A percentile compares a stretch with the other conserved stretches of the same genome.
These are phyloP conservation scores for Ceriagrion tenellum DNA, from an alignment of 2,888 invertebrate species.

Conservation along the genomic window DNA sequence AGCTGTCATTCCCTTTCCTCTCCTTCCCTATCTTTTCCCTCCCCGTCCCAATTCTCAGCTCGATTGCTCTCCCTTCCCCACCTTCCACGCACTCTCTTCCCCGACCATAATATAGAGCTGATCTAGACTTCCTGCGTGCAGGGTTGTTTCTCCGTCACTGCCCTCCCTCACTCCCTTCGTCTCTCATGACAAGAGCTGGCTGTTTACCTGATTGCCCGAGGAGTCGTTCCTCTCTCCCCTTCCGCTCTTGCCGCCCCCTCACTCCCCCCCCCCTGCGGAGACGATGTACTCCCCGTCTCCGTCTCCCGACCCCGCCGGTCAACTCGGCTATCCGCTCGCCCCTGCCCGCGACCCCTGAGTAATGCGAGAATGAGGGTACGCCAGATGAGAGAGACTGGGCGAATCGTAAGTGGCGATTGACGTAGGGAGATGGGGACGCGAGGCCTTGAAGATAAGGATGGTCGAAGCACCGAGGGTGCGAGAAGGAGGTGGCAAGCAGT, in stretches of 20 bases:
- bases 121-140: neutral
- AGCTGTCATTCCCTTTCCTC: conserved; percentile 40
- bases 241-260: neutral
- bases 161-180: neutral
- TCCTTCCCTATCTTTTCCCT: neutral
- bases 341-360: too few relatives aligned
- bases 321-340: too few relatives aligned
- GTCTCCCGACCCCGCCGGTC: too few relatives aligned
- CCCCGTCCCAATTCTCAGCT: neutral
- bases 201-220: conserved; percentile 31
- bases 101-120: neutral
- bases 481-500: too few relatives aligned
- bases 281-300: too few relatives aligned
- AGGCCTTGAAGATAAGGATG: too few relatives aligned
- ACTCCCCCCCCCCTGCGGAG: neutral
- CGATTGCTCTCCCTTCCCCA: neutral
- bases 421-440: too few relatives aligned
- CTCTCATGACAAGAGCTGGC: neutral
- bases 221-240: neutral
- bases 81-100: neutral
- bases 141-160: neutral
- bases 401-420: too few relatives aligned
- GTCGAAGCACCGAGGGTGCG: too few relatives aligned
- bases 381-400: too few relatives aligned
- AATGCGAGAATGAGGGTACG: too few relatives aligned